Base-by-base conservation (phyloP, 2,797 vertebrate genomes). In the Gallinago solitaria region DNA sequence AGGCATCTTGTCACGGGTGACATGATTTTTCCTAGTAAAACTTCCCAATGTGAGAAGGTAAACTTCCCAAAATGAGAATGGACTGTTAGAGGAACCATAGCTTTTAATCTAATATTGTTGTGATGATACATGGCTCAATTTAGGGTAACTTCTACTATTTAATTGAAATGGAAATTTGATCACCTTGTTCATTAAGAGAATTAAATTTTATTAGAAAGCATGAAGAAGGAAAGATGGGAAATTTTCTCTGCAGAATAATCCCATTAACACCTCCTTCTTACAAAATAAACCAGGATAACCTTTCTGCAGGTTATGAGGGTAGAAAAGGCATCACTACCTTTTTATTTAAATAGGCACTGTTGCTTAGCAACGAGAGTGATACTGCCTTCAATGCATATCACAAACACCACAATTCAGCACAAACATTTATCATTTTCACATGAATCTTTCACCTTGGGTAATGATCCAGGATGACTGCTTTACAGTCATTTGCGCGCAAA, bases 341-440 rank as follows among this genome's bases (percentile, higher is more conserved):
- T 71, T 75, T 50, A 68, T 50, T 90, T 68, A 67, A 85, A 35
- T 18, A 87, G 56, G 24, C 16, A 59, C 7, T n/a, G 61, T 76
- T 86, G 69, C 76, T 81, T 90, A 83, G 92, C 69, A 91, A 88
- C 3, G 1, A 51, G 53, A 73, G 37, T 75, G 64, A 81, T 77
- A 51, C 28, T 70, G 33, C 68, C 69, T 94, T 82, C 56, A 51
- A 4, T 0, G 6, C 79, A 17, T 59, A 75, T 47, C 73, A 69
- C 53, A 54, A 68, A 60, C 35, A 33, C 12, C 1, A 6, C 14
- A 6, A 67, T 69, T 91, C 76, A 69, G 37, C 67, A 41, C 33
- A 45, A 86, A 79, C 65, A 78, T 90, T 77, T 79, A 68, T 61
- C 48, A 81, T 86, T 93, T 93, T 88, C 50, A 76, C 77, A 56